Conservation (phyloP, 2,797 vertebrate genomes). For the Microctenopoma stevenorrisi region DNA sequence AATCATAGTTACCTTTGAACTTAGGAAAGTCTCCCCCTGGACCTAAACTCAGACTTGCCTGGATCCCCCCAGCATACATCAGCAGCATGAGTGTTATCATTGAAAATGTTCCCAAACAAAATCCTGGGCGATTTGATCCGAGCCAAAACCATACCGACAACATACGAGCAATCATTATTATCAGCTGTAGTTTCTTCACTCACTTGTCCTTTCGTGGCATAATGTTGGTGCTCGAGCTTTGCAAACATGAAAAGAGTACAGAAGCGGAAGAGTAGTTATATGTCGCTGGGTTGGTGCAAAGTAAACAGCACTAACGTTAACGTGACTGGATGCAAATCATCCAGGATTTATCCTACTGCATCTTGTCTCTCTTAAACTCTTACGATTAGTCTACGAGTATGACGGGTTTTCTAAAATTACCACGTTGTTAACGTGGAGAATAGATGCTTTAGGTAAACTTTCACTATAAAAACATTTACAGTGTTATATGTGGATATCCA, state of each 20-base stretch:
- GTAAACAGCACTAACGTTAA: neutral
- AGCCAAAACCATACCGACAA: slow-evolving; percentile 70
- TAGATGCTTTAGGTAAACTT: neutral
- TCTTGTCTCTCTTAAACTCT: neutral
- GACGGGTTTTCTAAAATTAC: neutral
- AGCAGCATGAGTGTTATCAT: slow-evolving; percentile 61
- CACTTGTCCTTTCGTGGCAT: slow-evolving; percentile 4
- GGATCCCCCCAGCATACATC: slow-evolving; percentile 72
- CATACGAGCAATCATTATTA: slow-evolving; percentile 67
- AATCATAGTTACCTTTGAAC: slow-evolving; percentile 74
- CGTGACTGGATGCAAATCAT: neutral
- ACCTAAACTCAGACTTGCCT: slow-evolving; percentile 79
- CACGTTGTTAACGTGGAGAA: neutral
- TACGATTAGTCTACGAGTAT: neutral
- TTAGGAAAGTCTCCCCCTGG: slow-evolving; percentile 81
- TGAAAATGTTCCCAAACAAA: slow-evolving; percentile 75
- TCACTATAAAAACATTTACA: neutral
- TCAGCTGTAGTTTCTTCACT: slow-evolving; percentile 1
- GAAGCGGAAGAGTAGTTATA: neutral
- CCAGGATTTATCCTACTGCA: neutral
- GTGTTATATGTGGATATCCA: neutral
- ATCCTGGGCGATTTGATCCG: slow-evolving; percentile 76
- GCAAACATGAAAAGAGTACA: neutral
- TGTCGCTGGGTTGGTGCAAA: neutral
- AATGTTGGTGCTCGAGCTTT: neutral